Evolutionary conservation across 30 jellyfish, hydroid and myxozoan species (phyloP).

Genomic region (Cassiopea xamachana): DNA sequence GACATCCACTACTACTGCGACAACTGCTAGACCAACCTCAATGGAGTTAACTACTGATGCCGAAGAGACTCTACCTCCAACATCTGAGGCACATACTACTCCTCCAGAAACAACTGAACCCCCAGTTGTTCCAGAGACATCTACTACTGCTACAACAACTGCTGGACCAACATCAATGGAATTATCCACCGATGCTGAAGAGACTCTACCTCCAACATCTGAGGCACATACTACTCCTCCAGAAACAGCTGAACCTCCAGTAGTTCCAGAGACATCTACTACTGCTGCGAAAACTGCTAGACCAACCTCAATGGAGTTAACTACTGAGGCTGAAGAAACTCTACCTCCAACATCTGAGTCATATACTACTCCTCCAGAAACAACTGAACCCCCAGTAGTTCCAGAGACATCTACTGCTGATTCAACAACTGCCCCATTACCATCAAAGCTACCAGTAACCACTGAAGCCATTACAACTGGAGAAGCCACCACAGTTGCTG

Average conservation of each 20-base stretch:
- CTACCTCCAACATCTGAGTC: neutral
- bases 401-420: neutral
- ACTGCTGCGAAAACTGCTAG: neutral
- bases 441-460: neutral
- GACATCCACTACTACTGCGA: neutral
- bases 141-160: slow-evolving; percentile 21
- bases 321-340: neutral
- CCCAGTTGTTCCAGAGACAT: neutral
- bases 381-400: neutral
- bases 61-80: neutral
- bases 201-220: slow-evolving; percentile 14
- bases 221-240: slow-evolving; percentile 33
- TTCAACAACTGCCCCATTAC: neutral
- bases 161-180: slow-evolving; percentile 18
- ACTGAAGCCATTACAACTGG: neutral
- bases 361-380: slow-evolving; percentile 1
- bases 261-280: slow-evolving; percentile 36
- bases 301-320: slow-evolving; percentile 1
- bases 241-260: slow-evolving; percentile 36
- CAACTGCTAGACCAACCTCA: neutral
- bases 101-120: slow-evolving; percentile 17
- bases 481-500: slow-evolving; percentile 26
- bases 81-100: neutral
- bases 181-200: slow-evolving; percentile 1
- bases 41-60: neutral